Evolutionary conservation across 1,140 invertebrate species (phyloP), one percentile per base, ranked within the genome.

Genomic region (Adoxophyes honmai): DNA sequence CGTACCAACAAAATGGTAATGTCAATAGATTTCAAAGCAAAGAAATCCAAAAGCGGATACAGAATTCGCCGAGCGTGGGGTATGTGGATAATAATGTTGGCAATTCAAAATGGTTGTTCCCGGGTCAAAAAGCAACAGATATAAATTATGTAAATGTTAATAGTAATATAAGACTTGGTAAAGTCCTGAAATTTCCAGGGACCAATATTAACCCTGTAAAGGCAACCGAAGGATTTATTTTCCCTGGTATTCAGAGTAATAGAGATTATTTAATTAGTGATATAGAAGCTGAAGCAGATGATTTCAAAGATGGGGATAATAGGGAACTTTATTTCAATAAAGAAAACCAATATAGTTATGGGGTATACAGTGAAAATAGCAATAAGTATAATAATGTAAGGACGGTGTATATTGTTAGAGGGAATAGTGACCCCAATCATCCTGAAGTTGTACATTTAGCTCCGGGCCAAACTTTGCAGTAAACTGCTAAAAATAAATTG

Each of bases 381-480:
- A 11, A 21, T 7, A 21, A 52, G 13, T 56, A 78, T 57, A 64
- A 68, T 55, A 59, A 66, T 34, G 48, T 71, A 16, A 54, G 61
- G 38, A 77, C 74, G 4, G 70, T 84, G 37, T 87, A 87, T 51
- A 62, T 87, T 16, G 76, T 87, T 0, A 78, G 84, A 66, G 84
- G 82, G 8, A 80, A 87, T 38, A 78, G 84, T 13, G 84, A 87
- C 66, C 81, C 81, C 1, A 80, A 72, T 42, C 66, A 77, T 55
- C 84, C 84, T 18, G 84, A 87, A 72, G 62, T 85, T 56, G 53
- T 84, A 38, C 76, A 75, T 64, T 37, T 85, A 9, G 68, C 62
- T 62, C 75, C 80, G n/a, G 78, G 79, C 28, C 60, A 81, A 59
- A 62, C 51, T 28, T 14, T 65, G 35, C 52, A 66, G 37, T 55